These are phyloP conservation scores for Hippocampus abdominalis DNA, from an alignment of 2,113 vertebrate genomes.

Conservation along the genomic window DNA sequence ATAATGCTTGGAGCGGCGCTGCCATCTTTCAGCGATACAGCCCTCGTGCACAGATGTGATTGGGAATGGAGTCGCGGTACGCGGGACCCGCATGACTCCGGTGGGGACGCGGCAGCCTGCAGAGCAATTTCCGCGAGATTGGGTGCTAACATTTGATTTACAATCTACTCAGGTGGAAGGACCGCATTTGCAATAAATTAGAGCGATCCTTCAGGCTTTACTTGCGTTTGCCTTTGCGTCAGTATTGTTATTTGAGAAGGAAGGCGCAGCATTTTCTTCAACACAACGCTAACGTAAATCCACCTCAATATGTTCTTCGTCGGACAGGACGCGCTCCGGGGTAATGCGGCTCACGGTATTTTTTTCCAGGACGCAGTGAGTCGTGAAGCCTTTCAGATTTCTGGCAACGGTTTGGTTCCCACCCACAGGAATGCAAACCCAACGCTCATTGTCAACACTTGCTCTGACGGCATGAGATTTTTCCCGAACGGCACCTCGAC, in stretches of 20 bases:
- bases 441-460: constrained; percentile 43
- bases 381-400: constrained; percentile 30
- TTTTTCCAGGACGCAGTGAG: constrained; percentile 8
- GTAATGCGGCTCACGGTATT: constrained; percentile 35
- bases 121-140: constrained; percentile 1
- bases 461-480: constrained; percentile 42
- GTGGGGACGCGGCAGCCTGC: background rate
- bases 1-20: background rate
- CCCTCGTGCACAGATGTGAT: background rate
- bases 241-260: background rate
- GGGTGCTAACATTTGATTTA: constrained; percentile 8
- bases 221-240: background rate
- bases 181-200: constrained; percentile 3
- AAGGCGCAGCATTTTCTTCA: constrained; percentile 1
- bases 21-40: background rate
- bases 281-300: constrained; percentile 1
- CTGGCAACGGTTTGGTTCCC: constrained; percentile 38
- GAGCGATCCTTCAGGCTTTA: background rate
- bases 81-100: background rate
- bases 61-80: background rate
- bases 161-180: background rate
- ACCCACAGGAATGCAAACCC: constrained; percentile 20
- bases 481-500: constrained; percentile 31
- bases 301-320: constrained; percentile 29
- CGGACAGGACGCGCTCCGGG: constrained; percentile 32